Conservation (phyloP, 2,888 invertebrate species). For the Melipona bicolor region DNA sequence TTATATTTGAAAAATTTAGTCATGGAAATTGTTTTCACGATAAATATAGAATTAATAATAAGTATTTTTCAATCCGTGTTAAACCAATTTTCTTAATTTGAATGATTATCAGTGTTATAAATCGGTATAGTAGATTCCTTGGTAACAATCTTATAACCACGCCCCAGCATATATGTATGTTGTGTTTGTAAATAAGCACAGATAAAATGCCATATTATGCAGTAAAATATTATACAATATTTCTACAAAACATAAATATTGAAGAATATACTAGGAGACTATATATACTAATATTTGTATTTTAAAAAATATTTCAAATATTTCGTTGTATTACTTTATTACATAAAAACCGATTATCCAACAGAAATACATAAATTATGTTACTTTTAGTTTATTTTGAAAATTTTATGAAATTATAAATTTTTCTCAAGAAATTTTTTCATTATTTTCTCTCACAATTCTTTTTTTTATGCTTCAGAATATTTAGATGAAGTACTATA, state of each 20-base stretch:
- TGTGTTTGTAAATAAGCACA: not conserved
- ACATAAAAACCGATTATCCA: not conserved
- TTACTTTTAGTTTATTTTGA: not conserved
- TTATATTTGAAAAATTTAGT: not conserved
- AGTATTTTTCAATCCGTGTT: not conserved
- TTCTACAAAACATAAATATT: not conserved
- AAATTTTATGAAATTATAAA: not conserved
- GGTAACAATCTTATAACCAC: not conserved
- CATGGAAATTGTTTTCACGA: not conserved
- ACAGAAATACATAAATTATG: too few species aligned
- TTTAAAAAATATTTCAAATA: not conserved
- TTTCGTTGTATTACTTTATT: not conserved
- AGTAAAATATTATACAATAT: not conserved
- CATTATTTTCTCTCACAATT: too few species aligned
- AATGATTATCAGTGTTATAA: not conserved
- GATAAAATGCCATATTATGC: not conserved
- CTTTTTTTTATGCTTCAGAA: too few species aligned
- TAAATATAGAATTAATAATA: too few species aligned
- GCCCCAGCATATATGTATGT: not conserved
- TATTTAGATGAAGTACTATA: not conserved
- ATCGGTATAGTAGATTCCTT: conserved; percentile 40
- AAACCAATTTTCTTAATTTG: too few species aligned
- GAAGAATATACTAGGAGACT: not conserved
- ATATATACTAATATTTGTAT: not conserved
- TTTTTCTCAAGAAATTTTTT: not conserved